These are phyloP conservation scores for Polypterus bichir DNA, from an alignment of 2,113 vertebrate species.

Conservation along the genomic window DNA sequence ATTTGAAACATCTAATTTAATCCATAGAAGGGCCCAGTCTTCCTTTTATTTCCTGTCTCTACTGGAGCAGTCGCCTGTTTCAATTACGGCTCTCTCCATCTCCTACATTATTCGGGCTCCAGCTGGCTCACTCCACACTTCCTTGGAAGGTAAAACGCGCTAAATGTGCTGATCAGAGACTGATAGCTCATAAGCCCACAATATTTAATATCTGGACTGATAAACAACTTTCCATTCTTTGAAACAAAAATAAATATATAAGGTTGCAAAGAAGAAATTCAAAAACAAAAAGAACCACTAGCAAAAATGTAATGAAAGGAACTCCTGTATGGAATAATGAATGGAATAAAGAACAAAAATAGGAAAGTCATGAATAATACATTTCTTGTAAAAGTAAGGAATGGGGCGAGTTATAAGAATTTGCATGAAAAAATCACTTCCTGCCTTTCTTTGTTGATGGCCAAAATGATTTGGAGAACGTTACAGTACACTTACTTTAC, in stretches of 20 bases:
- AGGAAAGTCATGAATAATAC: conserved; percentile 10
- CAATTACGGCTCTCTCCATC: conserved; percentile 84
- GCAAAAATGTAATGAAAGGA: conserved; percentile 4
- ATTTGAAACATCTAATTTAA: conserved; percentile 90
- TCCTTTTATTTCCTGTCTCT: conserved; percentile 98
- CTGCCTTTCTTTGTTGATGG: conserved; percentile 12
- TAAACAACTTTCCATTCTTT: conserved; percentile 27
- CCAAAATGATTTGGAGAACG: conserved; percentile 38
- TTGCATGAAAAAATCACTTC: conserved; percentile 4
- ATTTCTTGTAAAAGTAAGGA: conserved; percentile 6
- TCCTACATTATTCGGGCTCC: conserved; percentile 57
- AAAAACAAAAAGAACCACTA: conserved; percentile 22
- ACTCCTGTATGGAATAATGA: conserved; percentile 3
- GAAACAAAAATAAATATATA: neutral
- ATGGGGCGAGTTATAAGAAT: conserved; percentile 7
- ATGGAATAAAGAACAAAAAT: conserved; percentile 1
- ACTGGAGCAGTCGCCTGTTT: conserved; percentile 88
- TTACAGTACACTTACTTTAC: conserved; percentile 41
- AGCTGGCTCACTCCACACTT: conserved; percentile 63
- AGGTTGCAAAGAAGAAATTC: conserved; percentile 2
- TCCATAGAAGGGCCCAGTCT: conserved; percentile 81
- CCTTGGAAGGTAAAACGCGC: conserved; percentile 64
- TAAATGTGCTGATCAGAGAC: conserved; percentile 61
- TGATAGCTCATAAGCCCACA: conserved; percentile 57
- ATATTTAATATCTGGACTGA: conserved; percentile 58